phyloP scores from a whole-genome alignment of 1,140 invertebrate genomes.

The Aphelenchoides fujianensis region DNA sequence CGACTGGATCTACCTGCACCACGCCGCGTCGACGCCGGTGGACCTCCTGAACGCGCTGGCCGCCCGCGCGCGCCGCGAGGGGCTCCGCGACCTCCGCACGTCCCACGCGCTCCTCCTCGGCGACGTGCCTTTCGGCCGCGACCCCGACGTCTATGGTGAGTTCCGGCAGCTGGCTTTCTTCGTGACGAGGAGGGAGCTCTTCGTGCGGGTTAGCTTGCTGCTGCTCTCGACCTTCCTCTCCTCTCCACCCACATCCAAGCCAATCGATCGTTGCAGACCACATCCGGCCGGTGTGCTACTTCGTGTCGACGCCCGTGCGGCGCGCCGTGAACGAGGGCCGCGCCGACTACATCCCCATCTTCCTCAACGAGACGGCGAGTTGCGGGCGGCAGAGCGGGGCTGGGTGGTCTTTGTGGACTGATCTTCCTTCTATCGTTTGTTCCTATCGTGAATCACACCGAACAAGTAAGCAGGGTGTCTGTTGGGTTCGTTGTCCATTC shows the following conservation, averaged over 20 bases:
- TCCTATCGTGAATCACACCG: no score
- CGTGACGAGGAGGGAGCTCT: no score
- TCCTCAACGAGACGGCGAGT: constrained; percentile 88
- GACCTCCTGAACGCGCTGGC: constrained; percentile 39
- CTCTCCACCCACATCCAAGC: no score
- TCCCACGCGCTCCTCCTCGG: constrained; percentile 42
- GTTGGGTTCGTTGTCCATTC: no score
- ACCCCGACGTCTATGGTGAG: constrained; percentile 9
- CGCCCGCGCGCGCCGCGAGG: constrained; percentile 20
- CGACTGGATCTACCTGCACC: constrained; percentile 35
- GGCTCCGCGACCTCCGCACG: constrained; percentile 30
- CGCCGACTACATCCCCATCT: constrained; percentile 83
- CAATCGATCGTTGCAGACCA: constrained; percentile 30
- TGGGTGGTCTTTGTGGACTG: no score
- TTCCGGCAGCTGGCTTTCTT: neutral
- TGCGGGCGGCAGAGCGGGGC: no score
- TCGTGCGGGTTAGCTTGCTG: no score
- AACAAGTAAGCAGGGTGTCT: no score
- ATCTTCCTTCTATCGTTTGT: no score
- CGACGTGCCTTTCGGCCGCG: constrained; percentile 27
- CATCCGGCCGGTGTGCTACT: constrained; percentile 18
- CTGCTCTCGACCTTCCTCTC: no score
- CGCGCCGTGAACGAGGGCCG: constrained; percentile 59
- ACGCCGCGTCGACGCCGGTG: constrained; percentile 38
- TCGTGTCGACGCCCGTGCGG: constrained; percentile 8